These are phyloP conservation scores for Callitettix versicolor DNA, from an alignment of 1,140 invertebrate species.

Conservation along the genomic window DNA sequence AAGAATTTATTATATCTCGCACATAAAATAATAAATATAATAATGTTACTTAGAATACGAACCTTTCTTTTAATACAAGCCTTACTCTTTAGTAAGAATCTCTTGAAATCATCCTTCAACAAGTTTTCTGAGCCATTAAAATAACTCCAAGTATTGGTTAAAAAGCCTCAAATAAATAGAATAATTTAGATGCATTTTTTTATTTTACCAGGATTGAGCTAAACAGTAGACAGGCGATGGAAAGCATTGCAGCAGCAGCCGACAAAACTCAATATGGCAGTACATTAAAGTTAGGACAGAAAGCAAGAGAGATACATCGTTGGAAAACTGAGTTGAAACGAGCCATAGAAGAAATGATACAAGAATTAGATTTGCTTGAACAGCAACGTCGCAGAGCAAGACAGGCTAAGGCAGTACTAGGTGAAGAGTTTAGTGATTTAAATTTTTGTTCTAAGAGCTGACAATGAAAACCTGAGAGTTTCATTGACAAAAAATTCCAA, in stretches of 20 bases:
- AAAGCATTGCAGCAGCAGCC: conserved; percentile 45
- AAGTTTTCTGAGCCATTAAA: too few species aligned
- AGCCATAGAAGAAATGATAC: conserved; percentile 47
- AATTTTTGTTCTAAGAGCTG: too few species aligned
- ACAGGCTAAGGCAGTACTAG: conserved; percentile 47
- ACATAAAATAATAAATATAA: background rate
- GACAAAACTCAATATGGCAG: conserved; percentile 55
- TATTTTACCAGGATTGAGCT: conserved; percentile 37
- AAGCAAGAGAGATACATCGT: conserved; percentile 48
- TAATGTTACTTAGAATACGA: background rate
- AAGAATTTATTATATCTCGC: background rate
- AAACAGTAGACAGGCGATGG: conserved; percentile 44
- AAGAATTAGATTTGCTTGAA: conserved; percentile 54
- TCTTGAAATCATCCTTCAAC: too few species aligned
- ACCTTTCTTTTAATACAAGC: background rate
- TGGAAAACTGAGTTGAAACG: conserved; percentile 59
- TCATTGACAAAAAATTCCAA: too few species aligned
- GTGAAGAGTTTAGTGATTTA: conserved; percentile 38
- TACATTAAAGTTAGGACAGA: conserved; percentile 45
- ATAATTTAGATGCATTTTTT: too few species aligned
- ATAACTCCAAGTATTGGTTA: too few species aligned
- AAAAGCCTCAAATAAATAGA: too few species aligned
- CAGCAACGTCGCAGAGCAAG: conserved; percentile 50
- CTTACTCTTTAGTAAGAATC: too few species aligned
- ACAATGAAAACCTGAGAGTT: too few species aligned